phyloP scores from a whole-genome alignment of 2,113 vertebrate species.

The Ancistrus triradiatus region DNA sequence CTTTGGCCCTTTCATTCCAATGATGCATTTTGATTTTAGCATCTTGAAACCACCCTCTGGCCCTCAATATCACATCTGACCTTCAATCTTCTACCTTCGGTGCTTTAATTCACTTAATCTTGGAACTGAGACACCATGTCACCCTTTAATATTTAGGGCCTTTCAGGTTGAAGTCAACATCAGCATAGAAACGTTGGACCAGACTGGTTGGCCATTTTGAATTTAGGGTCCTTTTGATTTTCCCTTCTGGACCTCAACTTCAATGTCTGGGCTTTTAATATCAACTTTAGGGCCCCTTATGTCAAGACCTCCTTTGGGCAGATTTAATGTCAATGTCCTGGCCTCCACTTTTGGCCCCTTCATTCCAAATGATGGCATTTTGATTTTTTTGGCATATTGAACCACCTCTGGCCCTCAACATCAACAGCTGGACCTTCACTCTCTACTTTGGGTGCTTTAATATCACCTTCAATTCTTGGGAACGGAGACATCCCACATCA shows the following conservation, averaged over 20 bases:
- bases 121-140: conserved; percentile 13
- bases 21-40: conserved; percentile 25
- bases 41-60: conserved; percentile 23
- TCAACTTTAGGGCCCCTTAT: conserved; percentile 65
- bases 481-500: conserved; percentile 55
- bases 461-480: conserved; percentile 34
- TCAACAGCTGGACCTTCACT: not conserved
- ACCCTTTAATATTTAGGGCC: no score
- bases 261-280: not conserved
- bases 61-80: conserved; percentile 23
- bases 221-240: conserved; percentile 9
- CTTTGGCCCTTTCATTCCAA: conserved; percentile 26
- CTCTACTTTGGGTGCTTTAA: not conserved
- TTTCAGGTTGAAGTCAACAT: conserved; percentile 6
- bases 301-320: conserved; percentile 38
- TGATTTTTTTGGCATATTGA: conserved; percentile 53
- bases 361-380: conserved; percentile 54
- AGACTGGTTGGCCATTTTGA: conserved; percentile 9
- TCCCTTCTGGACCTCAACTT: conserved; percentile 18
- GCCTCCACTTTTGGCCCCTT: conserved; percentile 45
- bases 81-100: no score
- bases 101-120: conserved; percentile 28
- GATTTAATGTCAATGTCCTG: not conserved
- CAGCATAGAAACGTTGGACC: conserved; percentile 9
- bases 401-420: conserved; percentile 22